phyloP scores from a whole-genome alignment of 2,797 vertebrate species.

The Euthynnus affinis region DNA sequence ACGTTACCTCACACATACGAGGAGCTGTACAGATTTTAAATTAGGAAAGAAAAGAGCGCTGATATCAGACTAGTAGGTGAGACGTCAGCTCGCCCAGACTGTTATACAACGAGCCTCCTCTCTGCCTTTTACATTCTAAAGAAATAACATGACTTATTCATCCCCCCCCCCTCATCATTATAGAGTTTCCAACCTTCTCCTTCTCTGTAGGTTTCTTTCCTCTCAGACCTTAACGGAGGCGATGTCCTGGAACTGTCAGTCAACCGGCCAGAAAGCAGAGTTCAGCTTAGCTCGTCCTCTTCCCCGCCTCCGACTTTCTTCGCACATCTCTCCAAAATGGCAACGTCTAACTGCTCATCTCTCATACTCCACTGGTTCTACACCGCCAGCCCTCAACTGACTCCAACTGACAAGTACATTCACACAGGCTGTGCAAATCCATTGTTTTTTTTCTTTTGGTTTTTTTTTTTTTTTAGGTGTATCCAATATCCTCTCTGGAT shows the following conservation, averaged over 20 bases:
- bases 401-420: background rate
- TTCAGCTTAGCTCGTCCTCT: conserved; percentile 24
- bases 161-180: conserved; percentile 24
- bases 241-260: conserved; percentile 60
- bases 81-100: conserved; percentile 4
- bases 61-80: background rate
- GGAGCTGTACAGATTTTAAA: background rate
- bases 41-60: background rate
- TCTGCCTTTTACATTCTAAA: conserved; percentile 2
- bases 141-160: background rate
- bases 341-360: conserved; percentile 13
- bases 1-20: background rate
- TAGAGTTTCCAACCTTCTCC: conserved; percentile 31
- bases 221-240: conserved; percentile 40
- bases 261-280: conserved; percentile 37
- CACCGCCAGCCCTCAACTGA: background rate
- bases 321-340: background rate
- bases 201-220: conserved; percentile 20
- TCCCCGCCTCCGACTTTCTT: conserved; percentile 22
- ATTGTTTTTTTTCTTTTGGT: no score
- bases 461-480: background rate
- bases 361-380: conserved; percentile 1
- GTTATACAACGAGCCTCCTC: background rate
- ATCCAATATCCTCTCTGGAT: background rate
- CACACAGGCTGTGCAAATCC: background rate